Conservation (phyloP, 2,113 vertebrate species). For the Arvicanthis niloticus region DNA sequence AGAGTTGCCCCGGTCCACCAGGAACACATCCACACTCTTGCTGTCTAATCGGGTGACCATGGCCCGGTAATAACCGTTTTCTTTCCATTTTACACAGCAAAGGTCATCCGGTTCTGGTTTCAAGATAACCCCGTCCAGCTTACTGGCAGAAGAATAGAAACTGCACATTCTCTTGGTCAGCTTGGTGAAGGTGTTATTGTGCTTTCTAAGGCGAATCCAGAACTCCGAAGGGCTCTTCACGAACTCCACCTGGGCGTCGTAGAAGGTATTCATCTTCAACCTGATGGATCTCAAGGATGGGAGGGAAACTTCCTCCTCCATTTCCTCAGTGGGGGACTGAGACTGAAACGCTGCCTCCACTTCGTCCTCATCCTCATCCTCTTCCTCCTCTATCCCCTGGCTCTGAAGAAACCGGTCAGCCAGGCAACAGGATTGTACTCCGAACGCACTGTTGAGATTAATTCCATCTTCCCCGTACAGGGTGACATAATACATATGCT, state of each 20-base stretch:
- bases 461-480: slow-evolving; percentile 91
- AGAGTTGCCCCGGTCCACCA: slow-evolving; percentile 91
- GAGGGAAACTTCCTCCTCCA: slow-evolving; percentile 13
- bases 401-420: slow-evolving; percentile 54
- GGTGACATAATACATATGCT: slow-evolving; percentile 93
- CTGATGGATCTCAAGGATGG: slow-evolving; percentile 49
- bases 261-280: slow-evolving; percentile 84
- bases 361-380: slow-evolving; percentile 62
- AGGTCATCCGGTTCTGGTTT: slow-evolving; percentile 87
- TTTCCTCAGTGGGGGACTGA: background rate
- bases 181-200: slow-evolving; percentile 86
- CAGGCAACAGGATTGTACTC: slow-evolving; percentile 85
- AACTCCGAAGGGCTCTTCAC: slow-evolving; percentile 91
- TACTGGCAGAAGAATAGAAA: slow-evolving; percentile 87
- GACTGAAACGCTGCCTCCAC: background rate
- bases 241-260: slow-evolving; percentile 88
- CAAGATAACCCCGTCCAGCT: slow-evolving; percentile 78
- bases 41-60: slow-evolving; percentile 84
- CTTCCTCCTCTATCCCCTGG: slow-evolving; percentile 38
- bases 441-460: slow-evolving; percentile 91
- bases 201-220: slow-evolving; percentile 90
- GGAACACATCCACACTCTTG: slow-evolving; percentile 87
- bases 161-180: slow-evolving; percentile 87
- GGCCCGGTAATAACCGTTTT: slow-evolving; percentile 91
- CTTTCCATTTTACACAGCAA: slow-evolving; percentile 91